phyloP scores from a whole-genome alignment of 2,888 invertebrate species.

The Ophion costatus region DNA sequence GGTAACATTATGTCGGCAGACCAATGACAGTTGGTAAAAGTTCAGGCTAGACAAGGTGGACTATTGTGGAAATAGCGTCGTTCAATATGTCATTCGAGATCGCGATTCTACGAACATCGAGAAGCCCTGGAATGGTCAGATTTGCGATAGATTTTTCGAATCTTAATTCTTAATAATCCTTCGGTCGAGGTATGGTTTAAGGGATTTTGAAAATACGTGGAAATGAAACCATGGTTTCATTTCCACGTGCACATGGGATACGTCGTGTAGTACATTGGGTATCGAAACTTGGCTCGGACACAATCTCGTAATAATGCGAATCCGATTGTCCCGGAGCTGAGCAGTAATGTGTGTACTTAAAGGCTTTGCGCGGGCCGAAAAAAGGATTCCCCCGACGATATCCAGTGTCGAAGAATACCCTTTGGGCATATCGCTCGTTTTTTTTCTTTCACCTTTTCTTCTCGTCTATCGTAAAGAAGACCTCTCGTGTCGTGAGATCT shows the following conservation, averaged over 20 bases:
- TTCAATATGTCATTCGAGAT: background rate
- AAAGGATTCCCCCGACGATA: constrained; percentile 45
- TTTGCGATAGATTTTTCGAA: no score
- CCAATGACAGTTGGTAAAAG: background rate
- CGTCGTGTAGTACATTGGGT: constrained; percentile 13
- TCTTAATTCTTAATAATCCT: no score
- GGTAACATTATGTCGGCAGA: no score
- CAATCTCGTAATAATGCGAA: constrained; percentile 46
- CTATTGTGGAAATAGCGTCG: no score
- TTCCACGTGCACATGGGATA: background rate
- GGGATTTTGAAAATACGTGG: background rate
- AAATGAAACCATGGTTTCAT: background rate
- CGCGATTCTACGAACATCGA: background rate
- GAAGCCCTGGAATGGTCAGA: no score
- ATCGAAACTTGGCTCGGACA: background rate
- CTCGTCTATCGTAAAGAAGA: constrained; percentile 12
- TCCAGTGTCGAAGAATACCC: constrained; percentile 38
- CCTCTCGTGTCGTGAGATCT: constrained; percentile 7
- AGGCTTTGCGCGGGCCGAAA: constrained; percentile 21
- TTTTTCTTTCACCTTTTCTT: constrained; percentile 3
- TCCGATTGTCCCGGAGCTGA: constrained; percentile 56
- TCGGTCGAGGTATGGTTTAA: no score
- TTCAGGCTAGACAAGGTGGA: no score
- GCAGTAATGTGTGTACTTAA: constrained; percentile 44
- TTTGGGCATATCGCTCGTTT: constrained; percentile 35